Percentiles rank a stretch among this genome's conserved stretches.
phyloP scores from a whole-genome alignment of 2,888 invertebrate genomes.

The Aporophyla nigra region DNA sequence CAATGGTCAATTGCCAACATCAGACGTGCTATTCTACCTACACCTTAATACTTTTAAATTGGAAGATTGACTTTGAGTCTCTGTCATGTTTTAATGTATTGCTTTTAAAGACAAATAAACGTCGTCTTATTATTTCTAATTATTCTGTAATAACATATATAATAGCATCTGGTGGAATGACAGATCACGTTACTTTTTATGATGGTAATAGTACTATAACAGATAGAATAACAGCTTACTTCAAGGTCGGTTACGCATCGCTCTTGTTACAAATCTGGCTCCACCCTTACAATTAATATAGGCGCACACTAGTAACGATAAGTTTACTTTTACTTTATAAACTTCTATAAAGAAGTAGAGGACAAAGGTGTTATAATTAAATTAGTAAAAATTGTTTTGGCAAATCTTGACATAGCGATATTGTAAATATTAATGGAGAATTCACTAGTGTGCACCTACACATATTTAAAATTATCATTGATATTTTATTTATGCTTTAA shows the following conservation, averaged over 20 bases:
- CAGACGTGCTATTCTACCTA: too few relatives aligned
- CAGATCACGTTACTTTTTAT: too few relatives aligned
- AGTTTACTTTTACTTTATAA: background rate
- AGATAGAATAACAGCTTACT: background rate
- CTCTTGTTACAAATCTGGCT: constrained; percentile 20
- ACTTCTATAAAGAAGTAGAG: background rate
- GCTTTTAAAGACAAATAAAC: too few relatives aligned
- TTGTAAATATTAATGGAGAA: background rate
- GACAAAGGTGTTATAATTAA: background rate
- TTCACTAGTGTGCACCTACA: constrained; percentile 43
- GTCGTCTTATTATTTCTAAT: too few relatives aligned
- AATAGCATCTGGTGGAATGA: background rate
- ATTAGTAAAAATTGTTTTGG: constrained; percentile 40
- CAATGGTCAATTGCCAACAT: background rate
- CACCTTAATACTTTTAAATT: too few relatives aligned
- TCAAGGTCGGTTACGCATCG: constrained; percentile 4
- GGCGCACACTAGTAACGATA: constrained; percentile 34
- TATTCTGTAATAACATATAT: too few relatives aligned
- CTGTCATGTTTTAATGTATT: too few relatives aligned
- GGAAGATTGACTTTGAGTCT: too few relatives aligned
- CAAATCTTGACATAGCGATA: constrained; percentile 50
- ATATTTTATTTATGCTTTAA: constrained; percentile 51
- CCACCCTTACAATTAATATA: constrained; percentile 32
- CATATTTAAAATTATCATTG: constrained; percentile 41
- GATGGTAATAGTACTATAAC: too few relatives aligned